Evolutionary conservation across 2,113 vertebrate species (phyloP).

Genomic region (Ammodramus savannarum): DNA sequence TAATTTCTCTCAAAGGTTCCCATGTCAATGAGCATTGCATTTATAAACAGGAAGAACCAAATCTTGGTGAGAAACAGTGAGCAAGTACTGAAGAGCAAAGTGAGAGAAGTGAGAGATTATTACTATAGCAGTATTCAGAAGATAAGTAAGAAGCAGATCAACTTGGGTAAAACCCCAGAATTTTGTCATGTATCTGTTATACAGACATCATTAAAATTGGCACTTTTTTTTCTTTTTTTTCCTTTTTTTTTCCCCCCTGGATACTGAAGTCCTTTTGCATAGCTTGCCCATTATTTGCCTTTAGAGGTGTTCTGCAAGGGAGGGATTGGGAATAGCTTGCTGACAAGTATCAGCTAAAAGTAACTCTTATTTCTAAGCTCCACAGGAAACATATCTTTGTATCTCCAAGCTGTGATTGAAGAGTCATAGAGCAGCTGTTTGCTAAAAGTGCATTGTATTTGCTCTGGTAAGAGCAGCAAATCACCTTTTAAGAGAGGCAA

Average conservation of each 20-base stretch:
- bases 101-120: not conserved
- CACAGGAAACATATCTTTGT: not conserved
- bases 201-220: not conserved
- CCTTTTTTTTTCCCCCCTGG: not conserved
- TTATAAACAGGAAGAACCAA: not conserved
- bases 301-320: not conserved
- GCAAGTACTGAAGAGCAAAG: not conserved
- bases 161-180: not conserved
- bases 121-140: not conserved
- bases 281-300: not conserved
- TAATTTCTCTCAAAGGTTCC: not conserved
- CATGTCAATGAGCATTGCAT: not conserved
- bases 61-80: not conserved
- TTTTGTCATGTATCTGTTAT: not conserved
- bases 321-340: not conserved
- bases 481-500: not conserved
- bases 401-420: not conserved
- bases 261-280: not conserved
- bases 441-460: not conserved
- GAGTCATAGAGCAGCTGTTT: not conserved
- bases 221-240: not conserved
- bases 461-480: not conserved
- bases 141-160: not conserved
- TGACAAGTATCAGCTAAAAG: not conserved
- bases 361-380: not conserved